Conservation (phyloP, 2,113 vertebrate species). For the Ceuthmochares aereus region DNA sequence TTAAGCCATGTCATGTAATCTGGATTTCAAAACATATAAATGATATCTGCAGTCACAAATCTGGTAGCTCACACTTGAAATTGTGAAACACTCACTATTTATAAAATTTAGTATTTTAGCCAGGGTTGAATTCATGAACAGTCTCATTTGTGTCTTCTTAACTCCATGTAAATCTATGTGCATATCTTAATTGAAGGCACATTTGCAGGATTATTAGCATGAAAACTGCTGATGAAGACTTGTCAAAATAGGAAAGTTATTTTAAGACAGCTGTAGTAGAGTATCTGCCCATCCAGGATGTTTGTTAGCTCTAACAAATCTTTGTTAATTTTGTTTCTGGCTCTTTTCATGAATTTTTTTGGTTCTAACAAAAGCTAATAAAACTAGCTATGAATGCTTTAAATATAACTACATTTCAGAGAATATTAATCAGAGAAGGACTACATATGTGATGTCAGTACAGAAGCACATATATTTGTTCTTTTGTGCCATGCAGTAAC, state of each 20-base stretch:
- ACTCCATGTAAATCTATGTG: constrained; percentile 71
- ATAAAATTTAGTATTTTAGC: neutral
- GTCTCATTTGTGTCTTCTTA: constrained; percentile 46
- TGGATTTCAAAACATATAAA: neutral
- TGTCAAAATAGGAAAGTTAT: constrained; percentile 64
- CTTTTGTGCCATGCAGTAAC: neutral
- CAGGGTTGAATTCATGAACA: constrained; percentile 18
- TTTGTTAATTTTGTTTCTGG: constrained; percentile 56
- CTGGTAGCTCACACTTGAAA: neutral
- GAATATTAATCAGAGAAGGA: constrained; percentile 38
- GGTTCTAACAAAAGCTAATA: constrained; percentile 57
- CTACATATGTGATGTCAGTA: neutral
- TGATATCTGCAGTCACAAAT: neutral
- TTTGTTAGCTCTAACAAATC: constrained; percentile 53
- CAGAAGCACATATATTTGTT: neutral
- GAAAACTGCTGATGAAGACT: constrained; percentile 64
- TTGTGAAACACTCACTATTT: neutral
- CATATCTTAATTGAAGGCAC: constrained; percentile 52
- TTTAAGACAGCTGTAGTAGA: constrained; percentile 57
- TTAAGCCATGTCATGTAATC: neutral
- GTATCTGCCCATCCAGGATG: constrained; percentile 45
- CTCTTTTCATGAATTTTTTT: constrained; percentile 41
- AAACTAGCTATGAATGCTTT: constrained; percentile 48
- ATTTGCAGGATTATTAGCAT: constrained; percentile 66
- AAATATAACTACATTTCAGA: constrained; percentile 50